Evolutionary conservation across 2,113 vertebrate genomes (phyloP).

Genomic region (Tragelaphus strepsiceros): DNA sequence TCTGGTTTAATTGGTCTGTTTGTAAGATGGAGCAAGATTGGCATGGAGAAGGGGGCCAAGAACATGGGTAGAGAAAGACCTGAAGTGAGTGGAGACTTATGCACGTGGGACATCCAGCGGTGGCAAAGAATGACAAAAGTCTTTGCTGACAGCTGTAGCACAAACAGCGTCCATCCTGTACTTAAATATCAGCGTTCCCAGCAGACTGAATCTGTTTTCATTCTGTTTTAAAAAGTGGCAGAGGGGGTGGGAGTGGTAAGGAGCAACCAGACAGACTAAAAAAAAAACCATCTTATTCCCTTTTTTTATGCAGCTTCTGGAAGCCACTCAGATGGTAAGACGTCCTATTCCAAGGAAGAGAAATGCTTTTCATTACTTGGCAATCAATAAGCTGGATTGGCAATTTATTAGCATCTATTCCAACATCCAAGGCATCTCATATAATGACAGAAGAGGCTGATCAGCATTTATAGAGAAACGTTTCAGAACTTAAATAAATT

Average conservation of each 20-base stretch:
- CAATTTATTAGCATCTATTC: conserved; percentile 51
- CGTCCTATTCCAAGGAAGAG: conserved; percentile 46
- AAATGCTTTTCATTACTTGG: conserved; percentile 51
- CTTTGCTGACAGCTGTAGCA: neutral
- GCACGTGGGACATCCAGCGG: neutral
- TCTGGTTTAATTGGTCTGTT: neutral
- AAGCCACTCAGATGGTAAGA: conserved; percentile 48
- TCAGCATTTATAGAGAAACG: conserved; percentile 51
- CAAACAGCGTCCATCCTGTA: neutral
- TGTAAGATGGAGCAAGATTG: neutral
- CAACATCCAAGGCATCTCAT: neutral
- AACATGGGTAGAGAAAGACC: neutral
- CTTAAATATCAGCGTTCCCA: neutral
- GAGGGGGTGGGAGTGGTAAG: conserved; percentile 40
- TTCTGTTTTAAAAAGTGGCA: conserved; percentile 44
- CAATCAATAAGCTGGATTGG: neutral
- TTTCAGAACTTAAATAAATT: conserved; percentile 51
- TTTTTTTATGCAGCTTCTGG: conserved; percentile 49
- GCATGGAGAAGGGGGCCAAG: neutral
- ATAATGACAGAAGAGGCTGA: conserved; percentile 13
- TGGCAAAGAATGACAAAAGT: neutral
- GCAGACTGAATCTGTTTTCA: conserved; percentile 52
- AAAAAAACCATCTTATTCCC: conserved; percentile 33
- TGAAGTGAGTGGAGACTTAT: neutral
- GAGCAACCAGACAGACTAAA: conserved; percentile 59